Base-by-base conservation (phyloP, 2,888 invertebrate genomes). In the Willowsia nigromaculata region DNA sequence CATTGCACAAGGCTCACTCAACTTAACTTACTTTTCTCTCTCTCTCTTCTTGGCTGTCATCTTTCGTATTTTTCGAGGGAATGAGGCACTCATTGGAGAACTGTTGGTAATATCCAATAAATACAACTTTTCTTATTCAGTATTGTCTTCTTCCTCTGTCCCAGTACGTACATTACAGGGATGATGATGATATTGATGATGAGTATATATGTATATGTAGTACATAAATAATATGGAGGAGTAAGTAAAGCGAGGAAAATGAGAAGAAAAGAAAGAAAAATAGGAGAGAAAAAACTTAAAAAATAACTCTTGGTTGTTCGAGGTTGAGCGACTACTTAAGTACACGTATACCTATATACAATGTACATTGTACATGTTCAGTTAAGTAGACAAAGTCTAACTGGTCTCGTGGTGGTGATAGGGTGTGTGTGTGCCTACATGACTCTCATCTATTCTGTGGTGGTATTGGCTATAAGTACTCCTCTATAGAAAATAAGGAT, bases 11-110 rank as follows among this genome's bases (percentile, higher is more conserved):
- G 47, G 85, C 84, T 74, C 40, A 80, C 50, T 37, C 18, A 83
- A 65, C 65, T 65, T 62, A 47, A 71, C 53, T 65, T 80, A 80
- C 56, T 56, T 59, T 50, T 74, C 30, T 53, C 68, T n/a, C 68
- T 33, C 22, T 74, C 47, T 47, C 27, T 47, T 74, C 74, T 25
- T 6, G 18, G 40, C 47, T 74, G 74, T 74, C 74, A 74, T 74
- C n/a, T 47, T 47, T 47, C 1, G n/a, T 68, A n/a, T 37, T 62
- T 62, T 62, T 59, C 33, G 11, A 7, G 7, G 9, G 25, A 59
- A 59, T 25, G 11, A 59, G 25, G 25, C 13, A 59, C 59, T 59
- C 47, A 47, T 2, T 47, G n/a, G n/a, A n/a, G n/a, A n/a, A 50
- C 50, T 50, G 7, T 15, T 50, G 27, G 68, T 68, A 68, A 40